phyloP scores from a whole-genome alignment of 2,797 vertebrate species.

The Sebastes reedi region DNA sequence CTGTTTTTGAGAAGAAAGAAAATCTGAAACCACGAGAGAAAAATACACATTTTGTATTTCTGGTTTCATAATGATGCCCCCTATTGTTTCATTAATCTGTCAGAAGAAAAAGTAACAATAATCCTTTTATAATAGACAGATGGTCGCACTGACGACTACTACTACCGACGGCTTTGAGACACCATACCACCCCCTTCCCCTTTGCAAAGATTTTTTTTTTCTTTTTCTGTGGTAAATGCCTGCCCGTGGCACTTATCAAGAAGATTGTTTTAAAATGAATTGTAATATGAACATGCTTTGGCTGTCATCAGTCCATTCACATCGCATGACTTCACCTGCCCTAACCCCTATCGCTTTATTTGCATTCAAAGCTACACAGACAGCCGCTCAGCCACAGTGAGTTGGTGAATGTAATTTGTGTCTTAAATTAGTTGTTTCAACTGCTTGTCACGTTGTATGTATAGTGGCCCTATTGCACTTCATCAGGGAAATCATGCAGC shows the following conservation, averaged over 20 bases:
- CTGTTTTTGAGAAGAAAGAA: not conserved
- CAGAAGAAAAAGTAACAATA: not conserved
- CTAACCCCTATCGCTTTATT: not conserved
- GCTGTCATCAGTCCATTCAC: not conserved
- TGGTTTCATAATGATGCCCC: not conserved
- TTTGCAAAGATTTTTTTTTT: not conserved
- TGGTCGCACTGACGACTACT: not conserved
- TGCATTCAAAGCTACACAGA: slow-evolving; percentile 12
- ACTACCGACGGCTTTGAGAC: not conserved
- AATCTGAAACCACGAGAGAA: too few relatives aligned
- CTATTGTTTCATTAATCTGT: not conserved
- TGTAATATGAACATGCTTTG: not conserved
- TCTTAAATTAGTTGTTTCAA: slow-evolving; percentile 33
- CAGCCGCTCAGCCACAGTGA: not conserved
- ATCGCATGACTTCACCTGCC: not conserved
- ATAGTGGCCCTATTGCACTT: slow-evolving; percentile 18
- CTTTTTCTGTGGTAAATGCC: not conserved
- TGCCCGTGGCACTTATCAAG: not conserved
- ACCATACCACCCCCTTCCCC: not conserved
- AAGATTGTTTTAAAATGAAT: not conserved
- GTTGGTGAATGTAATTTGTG: slow-evolving; percentile 29
- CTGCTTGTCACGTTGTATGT: slow-evolving; percentile 27
- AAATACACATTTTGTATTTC: too few relatives aligned
- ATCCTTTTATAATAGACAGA: not conserved
- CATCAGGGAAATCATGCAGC: slow-evolving; percentile 32